Evolutionary conservation across 2,888 invertebrate genomes (phyloP), one percentile per base, ranked within the genome.

Genomic region (Xestia sexstrigata): DNA sequence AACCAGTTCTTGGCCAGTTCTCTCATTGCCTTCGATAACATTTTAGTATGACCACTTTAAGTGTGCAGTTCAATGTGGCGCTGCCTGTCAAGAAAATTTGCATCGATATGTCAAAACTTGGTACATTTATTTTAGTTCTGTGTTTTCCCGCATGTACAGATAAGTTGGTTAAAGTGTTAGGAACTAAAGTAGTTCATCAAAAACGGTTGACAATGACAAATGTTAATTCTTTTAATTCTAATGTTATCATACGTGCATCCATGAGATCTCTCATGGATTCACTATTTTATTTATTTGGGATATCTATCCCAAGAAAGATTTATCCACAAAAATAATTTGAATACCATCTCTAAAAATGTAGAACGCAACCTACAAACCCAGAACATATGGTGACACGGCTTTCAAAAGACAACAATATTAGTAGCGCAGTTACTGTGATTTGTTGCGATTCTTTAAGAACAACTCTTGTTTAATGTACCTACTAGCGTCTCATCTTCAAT

Each of bases 381-480:
- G 55, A 42, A 47, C 79, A 87, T 87, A 82, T 77, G 86, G 77
- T 71, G 71, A 60, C 68, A 78, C 68, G 47, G 62, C 72, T 79
- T 77, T 78, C 85, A 72, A 87, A 85, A 82, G 62, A 77, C 70
- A 84, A 78, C 79, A 78, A 87, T 74, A 83, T 79, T 76, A 69
- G 74, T 26, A 15, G 49, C 66, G 79, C 79, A 87, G 79, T 87
- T 88, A 87, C 81, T 76, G 76, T 88, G 87, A 87, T 86, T 87
- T 84, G 86, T 88, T 11, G 78, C 81, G 52, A 79, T 82, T 88
- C 79, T 87, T 88, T 58, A 86, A 79, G 79, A 88, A 84, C 81
- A 71, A 60, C 76, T 58, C 82, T 67, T 78, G 76, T 82, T 87
- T 88, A 79, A 86, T 81, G 78, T 78, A 75, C n/a, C n/a, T n/a